phyloP scores from a whole-genome alignment of 1,140 invertebrate species.

The Bombus impatiens region DNA sequence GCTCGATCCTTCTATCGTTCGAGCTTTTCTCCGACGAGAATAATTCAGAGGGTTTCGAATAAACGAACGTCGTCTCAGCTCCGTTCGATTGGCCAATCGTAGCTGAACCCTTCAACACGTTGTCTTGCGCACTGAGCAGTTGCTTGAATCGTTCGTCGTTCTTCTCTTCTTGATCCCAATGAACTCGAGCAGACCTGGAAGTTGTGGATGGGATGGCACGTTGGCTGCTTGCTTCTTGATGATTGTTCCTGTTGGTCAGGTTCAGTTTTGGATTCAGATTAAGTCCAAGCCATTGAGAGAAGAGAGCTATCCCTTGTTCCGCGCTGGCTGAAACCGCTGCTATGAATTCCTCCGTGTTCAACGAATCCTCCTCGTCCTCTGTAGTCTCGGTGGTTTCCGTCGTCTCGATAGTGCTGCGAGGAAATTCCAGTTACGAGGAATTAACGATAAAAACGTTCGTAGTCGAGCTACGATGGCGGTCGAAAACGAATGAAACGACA shows the following conservation, averaged over 20 bases:
- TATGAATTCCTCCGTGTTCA: constrained; percentile 81
- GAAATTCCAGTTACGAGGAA: background rate
- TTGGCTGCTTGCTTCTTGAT: constrained; percentile 37
- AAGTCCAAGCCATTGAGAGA: constrained; percentile 81
- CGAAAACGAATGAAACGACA: background rate
- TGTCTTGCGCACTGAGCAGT: constrained; percentile 79
- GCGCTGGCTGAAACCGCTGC: constrained; percentile 83
- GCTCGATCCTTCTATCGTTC: constrained; percentile 28
- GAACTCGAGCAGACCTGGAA: constrained; percentile 64
- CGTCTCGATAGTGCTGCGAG: constrained; percentile 53
- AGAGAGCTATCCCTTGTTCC: constrained; percentile 82
- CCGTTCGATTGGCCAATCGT: constrained; percentile 74
- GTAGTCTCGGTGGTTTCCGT: constrained; percentile 63
- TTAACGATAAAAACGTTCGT: background rate
- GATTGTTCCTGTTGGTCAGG: constrained; percentile 60
- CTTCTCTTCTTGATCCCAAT: constrained; percentile 69
- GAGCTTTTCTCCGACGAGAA: constrained; percentile 27
- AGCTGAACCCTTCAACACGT: constrained; percentile 78
- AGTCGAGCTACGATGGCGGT: background rate
- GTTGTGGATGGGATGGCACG: constrained; percentile 30
- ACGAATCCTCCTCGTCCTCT: constrained; percentile 75
- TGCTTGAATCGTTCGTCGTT: constrained; percentile 80
- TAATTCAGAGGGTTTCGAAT: constrained; percentile 68
- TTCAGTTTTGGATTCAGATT: constrained; percentile 77
- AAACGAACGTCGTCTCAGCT: constrained; percentile 77